A percentile compares a stretch with the other conserved stretches of the same genome.
Conservation (phyloP, 1,140 invertebrate species). For the Conopomorpha cramerella region DNA sequence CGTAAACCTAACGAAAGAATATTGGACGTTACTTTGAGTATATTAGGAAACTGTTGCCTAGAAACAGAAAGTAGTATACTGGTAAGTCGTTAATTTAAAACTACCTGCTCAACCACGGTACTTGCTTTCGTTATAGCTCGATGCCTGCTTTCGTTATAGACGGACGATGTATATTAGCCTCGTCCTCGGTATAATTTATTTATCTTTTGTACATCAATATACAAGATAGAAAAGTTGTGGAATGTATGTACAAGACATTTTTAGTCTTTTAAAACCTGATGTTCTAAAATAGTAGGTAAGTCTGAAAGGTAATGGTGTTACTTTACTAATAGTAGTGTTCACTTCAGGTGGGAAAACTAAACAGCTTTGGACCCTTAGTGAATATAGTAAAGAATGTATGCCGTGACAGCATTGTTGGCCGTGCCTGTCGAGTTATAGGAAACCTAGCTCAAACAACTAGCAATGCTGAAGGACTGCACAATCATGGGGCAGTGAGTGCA, state of each 20-base stretch:
- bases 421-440: conserved; percentile 49
- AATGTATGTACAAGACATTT: too few species aligned
- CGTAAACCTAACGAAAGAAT: conserved; percentile 57
- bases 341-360: conserved; percentile 44
- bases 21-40: conserved; percentile 60
- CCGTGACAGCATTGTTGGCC: conserved; percentile 49
- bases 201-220: conserved; percentile 6
- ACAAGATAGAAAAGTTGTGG: too few species aligned
- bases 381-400: conserved; percentile 47
- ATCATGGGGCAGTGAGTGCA: conserved; percentile 40
- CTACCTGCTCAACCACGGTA: background rate
- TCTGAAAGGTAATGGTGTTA: too few species aligned
- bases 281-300: too few species aligned
- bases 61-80: conserved; percentile 44
- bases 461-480: conserved; percentile 48
- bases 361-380: conserved; percentile 34
- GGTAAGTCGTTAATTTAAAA: conserved; percentile 15
- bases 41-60: conserved; percentile 64
- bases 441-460: conserved; percentile 40
- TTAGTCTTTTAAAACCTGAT: too few species aligned
- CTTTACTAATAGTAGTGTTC: too few species aligned
- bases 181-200: conserved; percentile 5
- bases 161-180: too few species aligned
- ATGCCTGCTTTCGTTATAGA: too few species aligned
- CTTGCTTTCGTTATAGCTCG: too few species aligned